Conservation (phyloP, 2,888 invertebrate species). For the Sesia apiformis region DNA sequence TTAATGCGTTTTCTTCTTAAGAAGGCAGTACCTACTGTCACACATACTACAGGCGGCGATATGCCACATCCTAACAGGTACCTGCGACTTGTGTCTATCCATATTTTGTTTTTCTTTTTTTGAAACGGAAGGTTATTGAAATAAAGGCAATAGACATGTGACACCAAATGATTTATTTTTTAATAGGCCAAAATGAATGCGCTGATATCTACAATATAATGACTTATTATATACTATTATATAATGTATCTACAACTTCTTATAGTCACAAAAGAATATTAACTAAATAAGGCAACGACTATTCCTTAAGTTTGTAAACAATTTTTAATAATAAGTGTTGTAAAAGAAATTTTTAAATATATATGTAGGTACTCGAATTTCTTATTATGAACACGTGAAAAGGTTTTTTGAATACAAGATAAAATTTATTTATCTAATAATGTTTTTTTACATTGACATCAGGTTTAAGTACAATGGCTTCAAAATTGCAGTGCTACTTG, state of each 20-base stretch:
- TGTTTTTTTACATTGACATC: background rate
- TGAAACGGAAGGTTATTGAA: too few species aligned
- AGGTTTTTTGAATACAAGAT: slow-evolving; percentile 29
- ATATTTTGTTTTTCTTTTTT: too few species aligned
- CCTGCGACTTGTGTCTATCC: too few species aligned
- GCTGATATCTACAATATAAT: slow-evolving; percentile 69
- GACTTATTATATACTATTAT: slow-evolving; percentile 62
- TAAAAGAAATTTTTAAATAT: slow-evolving; percentile 24
- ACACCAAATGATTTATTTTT: slow-evolving; percentile 73
- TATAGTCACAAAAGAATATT: slow-evolving; percentile 70
- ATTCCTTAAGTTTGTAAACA: slow-evolving; percentile 61
- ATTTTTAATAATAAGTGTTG: slow-evolving; percentile 34
- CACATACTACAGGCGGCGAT: too few species aligned
- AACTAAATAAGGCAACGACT: slow-evolving; percentile 75
- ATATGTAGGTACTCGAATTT: slow-evolving; percentile 19
- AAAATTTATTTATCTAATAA: slow-evolving; percentile 2
- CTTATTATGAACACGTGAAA: slow-evolving; percentile 50
- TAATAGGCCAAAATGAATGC: slow-evolving; percentile 72
- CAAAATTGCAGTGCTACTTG: too few species aligned
- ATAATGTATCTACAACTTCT: slow-evolving; percentile 64
- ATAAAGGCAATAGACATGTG: slow-evolving; percentile 32
- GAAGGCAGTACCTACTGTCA: too few species aligned
- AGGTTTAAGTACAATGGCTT: background rate
- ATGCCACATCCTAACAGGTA: too few species aligned
- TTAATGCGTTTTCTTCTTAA: too few species aligned